Base-by-base conservation (phyloP, 2,888 invertebrate species). In the Amaurobius ferox region DNA sequence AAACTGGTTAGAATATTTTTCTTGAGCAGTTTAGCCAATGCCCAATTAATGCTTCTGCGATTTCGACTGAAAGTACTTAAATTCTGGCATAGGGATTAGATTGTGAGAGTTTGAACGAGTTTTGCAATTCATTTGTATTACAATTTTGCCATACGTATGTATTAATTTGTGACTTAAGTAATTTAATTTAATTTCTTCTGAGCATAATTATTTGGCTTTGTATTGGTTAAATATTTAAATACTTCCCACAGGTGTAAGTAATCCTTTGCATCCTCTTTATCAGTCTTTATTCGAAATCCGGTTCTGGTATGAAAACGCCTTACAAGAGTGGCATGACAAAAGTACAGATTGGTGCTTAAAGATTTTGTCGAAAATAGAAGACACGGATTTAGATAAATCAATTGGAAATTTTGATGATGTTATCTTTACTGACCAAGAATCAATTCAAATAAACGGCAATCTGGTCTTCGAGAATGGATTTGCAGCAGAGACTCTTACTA, bases 331-430 rank as follows among this genome's bases (percentile, higher is more conserved):
- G 88, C 64, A 81, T 16, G 62, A 64, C 11, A 44, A 62, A 32
- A 83, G 88, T 26, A 70, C 44, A 6, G 55, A 55, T 11, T 88
- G 88, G 88, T 88, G 88, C 67, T 16, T 74, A n/a, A 39, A 81
- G n/a, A 72, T 68, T 3, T 32, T 79, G 7, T 7, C 19, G 19
- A 64, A 64, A 30, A 3, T 79, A 19, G 76, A 71, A 13, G 35
- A 62, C 6, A 26, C 39, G 0, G 39, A 35, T 6, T 29, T 35
- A 2, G 44, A 55, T 26, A 48, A 39, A 26, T 26, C 44, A 6
- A 23, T 67, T 19, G 30, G 30, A 30, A 23, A 35, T 32, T 35
- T 73, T 0, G 48, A 68, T 26, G 72, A 77, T 40, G 76, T 88
- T 16, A 55, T 73, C 16, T 68, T 79, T 74, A 62, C 71, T 16